Base-by-base conservation (phyloP, 2,888 invertebrate species). In the Leistus spinibarbis region DNA sequence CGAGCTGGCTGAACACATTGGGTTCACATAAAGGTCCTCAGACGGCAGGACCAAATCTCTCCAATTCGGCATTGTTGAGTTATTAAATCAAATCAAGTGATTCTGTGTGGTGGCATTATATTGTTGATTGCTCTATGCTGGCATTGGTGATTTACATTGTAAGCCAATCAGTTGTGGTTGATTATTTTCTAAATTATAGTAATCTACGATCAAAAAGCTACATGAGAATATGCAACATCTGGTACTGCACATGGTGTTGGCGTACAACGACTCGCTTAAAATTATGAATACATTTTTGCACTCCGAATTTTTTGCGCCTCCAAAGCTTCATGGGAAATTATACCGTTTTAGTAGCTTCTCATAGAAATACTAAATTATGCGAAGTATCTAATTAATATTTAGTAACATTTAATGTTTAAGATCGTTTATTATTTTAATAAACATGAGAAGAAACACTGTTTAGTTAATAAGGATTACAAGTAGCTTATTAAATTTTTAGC, bases 1-100 rank as follows among this genome's bases (percentile, higher is more conserved):
- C 71, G 66, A 73, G 65, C 64, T 69, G 2, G 60, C 60, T 2
- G 73, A 66, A 9, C 73, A 76, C 69, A 74, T 76, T 27, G 73
- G 76, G 56, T 76, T 74, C 53, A 73, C 66, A 27, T 77, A 76
- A 27, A 78, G 77, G 22, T 68, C 65, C 54, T 77, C 76, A 63
- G 73, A 64, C 62, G 71, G 73, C 56, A 77, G 76, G 54, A 79
- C 76, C 56, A 75, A 64, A 56, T 76, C 76, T 23, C 76, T 27
- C 76, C 76, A 76, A 67, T 73, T 76, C 53, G 76, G 73, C 76
- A 76, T 76, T 57, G 57, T 69, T 54, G 7, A 7, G 13, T 7
- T 40, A 40, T 53, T 40, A 57, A 54, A 23, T 64, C 40, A 40
- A 40, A 40, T 40, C 40, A 40, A 40, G 40, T 40, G 24, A 24